A percentile compares a stretch with the other conserved stretches of the same genome.
phyloP scores from a whole-genome alignment of 2,113 vertebrate genomes.

The Sprattus sprattus region DNA sequence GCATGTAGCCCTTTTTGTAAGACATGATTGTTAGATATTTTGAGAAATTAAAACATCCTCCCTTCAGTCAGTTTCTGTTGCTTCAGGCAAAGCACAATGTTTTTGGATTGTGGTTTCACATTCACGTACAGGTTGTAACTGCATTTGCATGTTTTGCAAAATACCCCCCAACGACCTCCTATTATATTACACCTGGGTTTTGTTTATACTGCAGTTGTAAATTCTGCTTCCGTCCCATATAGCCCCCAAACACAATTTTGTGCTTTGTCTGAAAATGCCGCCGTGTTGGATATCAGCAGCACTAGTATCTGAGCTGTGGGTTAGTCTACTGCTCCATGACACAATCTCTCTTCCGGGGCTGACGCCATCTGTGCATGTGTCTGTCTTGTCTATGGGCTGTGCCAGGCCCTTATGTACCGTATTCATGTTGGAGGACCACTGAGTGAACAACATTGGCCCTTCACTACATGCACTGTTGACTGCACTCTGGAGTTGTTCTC shows the following conservation, averaged over 20 bases:
- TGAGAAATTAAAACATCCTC: background rate
- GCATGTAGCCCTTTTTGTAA: no score
- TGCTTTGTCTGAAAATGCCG: background rate
- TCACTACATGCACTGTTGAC: no score
- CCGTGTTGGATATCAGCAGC: background rate
- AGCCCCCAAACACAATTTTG: background rate
- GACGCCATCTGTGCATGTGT: background rate
- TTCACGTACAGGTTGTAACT: background rate
- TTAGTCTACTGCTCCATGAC: background rate
- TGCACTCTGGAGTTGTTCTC: background rate
- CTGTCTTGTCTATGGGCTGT: background rate
- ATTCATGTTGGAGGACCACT: background rate
- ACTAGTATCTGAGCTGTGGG: background rate
- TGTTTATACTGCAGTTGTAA: background rate
- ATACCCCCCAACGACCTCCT: background rate
- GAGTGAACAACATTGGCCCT: background rate
- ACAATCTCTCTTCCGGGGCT: background rate
- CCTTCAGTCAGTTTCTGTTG: background rate
- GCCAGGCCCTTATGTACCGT: background rate
- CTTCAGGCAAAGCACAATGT: background rate
- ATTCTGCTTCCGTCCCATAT: background rate
- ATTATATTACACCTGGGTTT: background rate
- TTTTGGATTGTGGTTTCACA: background rate
- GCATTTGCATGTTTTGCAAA: background rate
- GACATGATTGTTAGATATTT: no score